Percentiles rank a stretch among this genome's conserved stretches.
Conservation (phyloP, 2,113 vertebrate genomes). For the Pomatorhinus ruficollis region DNA sequence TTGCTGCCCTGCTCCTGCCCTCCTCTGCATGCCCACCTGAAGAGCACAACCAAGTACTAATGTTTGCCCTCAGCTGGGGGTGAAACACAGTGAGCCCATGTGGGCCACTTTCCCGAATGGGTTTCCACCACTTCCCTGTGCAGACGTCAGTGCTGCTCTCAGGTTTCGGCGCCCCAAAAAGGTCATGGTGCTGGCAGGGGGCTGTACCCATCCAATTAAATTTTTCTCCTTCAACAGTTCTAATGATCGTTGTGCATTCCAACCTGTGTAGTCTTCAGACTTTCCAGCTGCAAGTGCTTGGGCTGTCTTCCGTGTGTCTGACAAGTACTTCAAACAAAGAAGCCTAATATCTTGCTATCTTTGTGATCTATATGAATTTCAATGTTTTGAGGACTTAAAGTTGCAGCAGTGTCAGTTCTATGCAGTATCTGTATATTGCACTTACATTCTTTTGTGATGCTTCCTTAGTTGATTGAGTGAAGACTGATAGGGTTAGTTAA, state of each 20-base stretch:
- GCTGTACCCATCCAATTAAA: fast-evolving
- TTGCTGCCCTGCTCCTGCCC: neutral
- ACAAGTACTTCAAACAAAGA: neutral
- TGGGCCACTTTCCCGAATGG: fast-evolving
- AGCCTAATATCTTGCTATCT: neutral
- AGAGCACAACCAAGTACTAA: fast-evolving
- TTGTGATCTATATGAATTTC: neutral
- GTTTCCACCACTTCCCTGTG: fast-evolving
- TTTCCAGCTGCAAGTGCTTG: neutral
- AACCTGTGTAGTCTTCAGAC: neutral
- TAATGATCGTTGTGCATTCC: neutral
- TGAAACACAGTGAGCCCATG: fast-evolving
- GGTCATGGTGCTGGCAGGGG: neutral
- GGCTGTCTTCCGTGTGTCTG: neutral
- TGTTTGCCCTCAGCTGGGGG: neutral
- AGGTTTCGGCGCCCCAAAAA: neutral
- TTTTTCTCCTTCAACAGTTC: neutral
- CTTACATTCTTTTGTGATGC: neutral
- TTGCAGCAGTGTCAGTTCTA: neutral
- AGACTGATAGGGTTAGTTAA: neutral
- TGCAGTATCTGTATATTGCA: neutral
- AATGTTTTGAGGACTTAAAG: neutral
- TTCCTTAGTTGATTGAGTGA: neutral
- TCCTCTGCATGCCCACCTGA: fast-evolving
- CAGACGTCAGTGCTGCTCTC: neutral